phyloP scores from a whole-genome alignment of 2,113 vertebrate species.

The Nesoenas mayeri region DNA sequence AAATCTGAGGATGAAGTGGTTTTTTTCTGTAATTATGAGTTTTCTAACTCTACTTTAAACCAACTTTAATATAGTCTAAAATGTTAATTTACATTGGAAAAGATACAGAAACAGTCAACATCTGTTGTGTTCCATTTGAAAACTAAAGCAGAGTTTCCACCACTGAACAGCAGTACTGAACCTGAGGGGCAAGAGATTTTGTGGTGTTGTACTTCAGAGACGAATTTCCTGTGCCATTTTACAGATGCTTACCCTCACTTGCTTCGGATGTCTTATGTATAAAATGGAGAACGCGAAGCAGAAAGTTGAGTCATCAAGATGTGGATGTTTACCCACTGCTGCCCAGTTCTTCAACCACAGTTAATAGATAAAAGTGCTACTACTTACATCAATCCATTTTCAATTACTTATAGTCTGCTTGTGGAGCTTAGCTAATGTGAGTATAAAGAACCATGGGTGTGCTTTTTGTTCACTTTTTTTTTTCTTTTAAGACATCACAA shows the following conservation, averaged over 20 bases:
- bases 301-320: not conserved
- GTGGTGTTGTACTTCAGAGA: not conserved
- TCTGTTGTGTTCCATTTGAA: not conserved
- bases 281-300: not conserved
- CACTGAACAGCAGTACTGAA: not conserved
- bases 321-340: not conserved
- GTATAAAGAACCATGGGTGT: not conserved
- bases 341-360: not conserved
- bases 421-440: not conserved
- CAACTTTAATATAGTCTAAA: not conserved
- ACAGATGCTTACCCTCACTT: not conserved
- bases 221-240: not conserved
- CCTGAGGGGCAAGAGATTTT: not conserved
- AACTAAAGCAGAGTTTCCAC: not conserved
- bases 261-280: not conserved
- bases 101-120: not conserved
- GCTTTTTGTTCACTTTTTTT: not conserved
- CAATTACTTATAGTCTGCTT: not conserved
- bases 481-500: slow-evolving; percentile 1
- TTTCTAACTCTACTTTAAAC: not conserved
- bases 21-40: not conserved
- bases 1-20: not conserved
- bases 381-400: not conserved
- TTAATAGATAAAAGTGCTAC: not conserved
- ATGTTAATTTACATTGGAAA: not conserved